These are phyloP conservation scores for Halesus radiatus DNA, from an alignment of 1,140 invertebrate genomes.

Conservation along the genomic window DNA sequence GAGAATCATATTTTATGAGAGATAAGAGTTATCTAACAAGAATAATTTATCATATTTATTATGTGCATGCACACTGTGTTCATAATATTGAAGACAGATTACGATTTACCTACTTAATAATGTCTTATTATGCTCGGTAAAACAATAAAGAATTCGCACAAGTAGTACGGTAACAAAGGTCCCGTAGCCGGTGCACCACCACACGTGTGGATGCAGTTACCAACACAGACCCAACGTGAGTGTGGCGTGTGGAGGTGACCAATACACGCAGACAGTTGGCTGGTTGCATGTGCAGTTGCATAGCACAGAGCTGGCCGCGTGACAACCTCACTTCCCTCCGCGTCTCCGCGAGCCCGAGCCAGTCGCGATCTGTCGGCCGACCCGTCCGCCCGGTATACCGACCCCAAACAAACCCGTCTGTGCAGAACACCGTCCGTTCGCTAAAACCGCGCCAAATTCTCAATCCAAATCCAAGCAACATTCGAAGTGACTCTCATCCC, in stretches of 20 bases:
- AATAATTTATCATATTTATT: no score
- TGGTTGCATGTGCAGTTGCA: constrained; percentile 41
- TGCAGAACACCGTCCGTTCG: constrained; percentile 1
- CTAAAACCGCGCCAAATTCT: constrained; percentile 7
- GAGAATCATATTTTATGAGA: no score
- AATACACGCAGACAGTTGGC: neutral
- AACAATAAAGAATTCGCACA: neutral
- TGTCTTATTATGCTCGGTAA: no score
- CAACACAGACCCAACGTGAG: constrained; percentile 60
- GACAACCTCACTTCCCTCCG: constrained; percentile 22
- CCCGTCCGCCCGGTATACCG: constrained; percentile 26
- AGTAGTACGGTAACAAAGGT: constrained; percentile 13
- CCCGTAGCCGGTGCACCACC: constrained; percentile 3
- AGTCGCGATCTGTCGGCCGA: constrained; percentile 36
- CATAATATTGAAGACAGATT: no score
- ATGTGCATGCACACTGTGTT: no score
- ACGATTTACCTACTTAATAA: no score
- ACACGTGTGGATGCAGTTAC: constrained; percentile 42
- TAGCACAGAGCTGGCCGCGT: constrained; percentile 28
- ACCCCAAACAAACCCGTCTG: neutral
- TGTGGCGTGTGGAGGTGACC: neutral
- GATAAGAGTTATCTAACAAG: no score
- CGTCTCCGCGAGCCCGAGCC: neutral
- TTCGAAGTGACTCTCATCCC: no score
- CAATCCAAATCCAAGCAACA: neutral